Conservation (phyloP, 2,888 invertebrate species). For the Limnephilus auricula region DNA sequence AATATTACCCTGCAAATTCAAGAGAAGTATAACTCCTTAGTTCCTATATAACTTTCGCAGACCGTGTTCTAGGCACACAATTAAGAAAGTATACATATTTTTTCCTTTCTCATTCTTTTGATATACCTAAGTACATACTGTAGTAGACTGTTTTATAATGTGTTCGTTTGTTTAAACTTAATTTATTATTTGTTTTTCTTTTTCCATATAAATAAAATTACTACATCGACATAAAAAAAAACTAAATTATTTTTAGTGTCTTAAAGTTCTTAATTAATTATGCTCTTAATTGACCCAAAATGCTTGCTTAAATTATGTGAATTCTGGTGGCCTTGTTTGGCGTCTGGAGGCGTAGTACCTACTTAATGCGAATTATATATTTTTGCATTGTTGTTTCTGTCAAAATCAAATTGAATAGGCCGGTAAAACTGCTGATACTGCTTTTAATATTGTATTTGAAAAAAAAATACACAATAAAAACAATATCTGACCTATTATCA, state of each 20-base stretch:
- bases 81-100: too few relatives aligned
- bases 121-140: too few relatives aligned
- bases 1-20: too few relatives aligned
- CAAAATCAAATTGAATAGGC: background rate
- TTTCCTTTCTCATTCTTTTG: too few relatives aligned
- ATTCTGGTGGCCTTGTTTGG: background rate
- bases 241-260: background rate
- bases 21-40: too few relatives aligned
- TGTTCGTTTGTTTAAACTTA: too few relatives aligned
- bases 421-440: background rate
- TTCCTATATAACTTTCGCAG: too few relatives aligned
- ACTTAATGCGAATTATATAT: background rate
- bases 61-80: too few relatives aligned
- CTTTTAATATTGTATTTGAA: background rate
- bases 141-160: too few relatives aligned
- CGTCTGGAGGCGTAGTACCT: background rate
- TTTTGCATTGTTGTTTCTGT: background rate
- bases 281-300: background rate
- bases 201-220: background rate
- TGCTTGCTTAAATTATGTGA: background rate
- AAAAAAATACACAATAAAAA: background rate
- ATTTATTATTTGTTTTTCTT: background rate
- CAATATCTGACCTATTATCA: background rate
- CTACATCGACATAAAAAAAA: too few relatives aligned
- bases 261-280: background rate